Evolutionary conservation across 1,140 invertebrate genomes (phyloP).

Genomic region (Gryon sp.): DNA sequence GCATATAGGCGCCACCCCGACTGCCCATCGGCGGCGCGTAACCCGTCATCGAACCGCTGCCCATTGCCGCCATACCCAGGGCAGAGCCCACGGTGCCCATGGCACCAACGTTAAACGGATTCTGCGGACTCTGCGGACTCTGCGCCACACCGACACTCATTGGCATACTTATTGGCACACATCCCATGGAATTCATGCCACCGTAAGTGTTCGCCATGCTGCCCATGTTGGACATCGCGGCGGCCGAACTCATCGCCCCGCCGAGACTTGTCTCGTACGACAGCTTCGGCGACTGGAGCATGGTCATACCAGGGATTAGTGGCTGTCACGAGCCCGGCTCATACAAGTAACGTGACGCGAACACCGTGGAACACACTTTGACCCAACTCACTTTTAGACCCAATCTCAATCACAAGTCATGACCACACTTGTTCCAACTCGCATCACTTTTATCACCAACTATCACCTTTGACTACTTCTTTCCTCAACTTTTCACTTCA

Average conservation of each 20-base stretch:
- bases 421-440: too few relatives aligned
- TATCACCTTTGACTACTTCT: too few relatives aligned
- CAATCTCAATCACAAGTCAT: too few relatives aligned
- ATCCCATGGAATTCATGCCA: conserved; percentile 87
- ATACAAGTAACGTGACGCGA: conserved; percentile 49
- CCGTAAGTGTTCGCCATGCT: conserved; percentile 86
- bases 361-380: conserved; percentile 13
- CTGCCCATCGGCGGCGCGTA: too few relatives aligned
- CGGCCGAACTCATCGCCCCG: conserved; percentile 77
- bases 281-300: conserved; percentile 80
- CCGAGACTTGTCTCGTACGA: conserved; percentile 79
- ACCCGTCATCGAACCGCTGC: too few relatives aligned
- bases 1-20: conserved; percentile 76
- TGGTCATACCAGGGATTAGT: conserved; percentile 74
- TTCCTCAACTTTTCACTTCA: too few relatives aligned
- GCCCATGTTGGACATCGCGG: conserved; percentile 81
- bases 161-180: conserved; percentile 84
- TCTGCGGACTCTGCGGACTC: conserved; percentile 83
- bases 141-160: conserved; percentile 83
- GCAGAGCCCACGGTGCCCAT: conserved; percentile 82
- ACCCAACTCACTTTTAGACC: too few relatives aligned
- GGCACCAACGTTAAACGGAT: conserved; percentile 85
- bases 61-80: conserved; percentile 84
- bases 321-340: conserved; percentile 65
- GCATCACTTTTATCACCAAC: too few relatives aligned